Percentiles rank a stretch among this genome's conserved stretches.
Conservation (phyloP, 1,140 invertebrate species). For the Caenorhabditis remanei region DNA sequence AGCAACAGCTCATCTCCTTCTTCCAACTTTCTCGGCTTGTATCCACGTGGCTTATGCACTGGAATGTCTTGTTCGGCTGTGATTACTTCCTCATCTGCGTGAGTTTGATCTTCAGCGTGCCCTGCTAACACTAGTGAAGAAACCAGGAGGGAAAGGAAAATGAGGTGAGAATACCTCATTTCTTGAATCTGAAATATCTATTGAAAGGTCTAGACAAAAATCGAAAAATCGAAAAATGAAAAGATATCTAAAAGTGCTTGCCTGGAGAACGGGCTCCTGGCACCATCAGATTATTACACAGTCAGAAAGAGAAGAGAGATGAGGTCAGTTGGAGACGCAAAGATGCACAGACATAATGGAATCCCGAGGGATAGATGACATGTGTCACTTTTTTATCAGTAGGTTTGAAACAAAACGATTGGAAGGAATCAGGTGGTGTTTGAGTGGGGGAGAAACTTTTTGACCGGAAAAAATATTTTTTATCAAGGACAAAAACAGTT, state of each 20-base stretch:
- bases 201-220: not conserved
- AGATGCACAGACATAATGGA: no score
- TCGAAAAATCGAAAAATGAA: not conserved
- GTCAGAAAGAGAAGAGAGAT: not conserved
- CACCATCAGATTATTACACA: not conserved
- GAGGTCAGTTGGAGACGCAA: not conserved
- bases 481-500: not conserved
- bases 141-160: not conserved
- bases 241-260: not conserved
- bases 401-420: not conserved
- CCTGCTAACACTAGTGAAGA: not conserved
- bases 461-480: not conserved
- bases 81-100: conserved; percentile 8
- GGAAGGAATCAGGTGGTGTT: not conserved
- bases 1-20: conserved; percentile 41
- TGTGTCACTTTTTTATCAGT: not conserved
- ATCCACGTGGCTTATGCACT: not conserved
- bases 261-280: conserved; percentile 2
- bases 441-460: not conserved
- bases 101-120: not conserved
- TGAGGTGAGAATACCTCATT: not conserved
- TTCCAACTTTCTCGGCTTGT: conserved; percentile 1
- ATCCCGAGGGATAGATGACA: not conserved
- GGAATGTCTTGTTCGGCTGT: conserved; percentile 24
- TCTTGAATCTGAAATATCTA: not conserved